These are phyloP conservation scores for Mungos mungo DNA, from an alignment of 2,113 vertebrate genomes.

Conservation along the genomic window DNA sequence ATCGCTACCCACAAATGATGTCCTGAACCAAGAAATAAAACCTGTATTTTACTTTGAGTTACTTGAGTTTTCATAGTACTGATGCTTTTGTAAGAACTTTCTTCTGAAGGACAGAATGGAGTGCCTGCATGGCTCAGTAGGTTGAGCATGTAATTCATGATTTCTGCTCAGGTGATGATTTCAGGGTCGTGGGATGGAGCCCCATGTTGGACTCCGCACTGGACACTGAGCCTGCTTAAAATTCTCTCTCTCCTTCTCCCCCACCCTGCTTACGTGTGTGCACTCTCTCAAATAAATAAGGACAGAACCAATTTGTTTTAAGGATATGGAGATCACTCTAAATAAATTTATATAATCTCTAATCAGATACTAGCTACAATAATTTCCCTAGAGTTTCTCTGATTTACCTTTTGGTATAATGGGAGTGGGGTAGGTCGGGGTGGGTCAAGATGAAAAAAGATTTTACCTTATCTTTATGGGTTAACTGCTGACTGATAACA, in stretches of 20 bases:
- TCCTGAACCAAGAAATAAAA: conserved; percentile 12
- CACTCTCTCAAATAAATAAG: no score
- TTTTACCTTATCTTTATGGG: conserved; percentile 96
- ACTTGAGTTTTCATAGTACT: conserved; percentile 12
- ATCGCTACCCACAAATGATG: not conserved
- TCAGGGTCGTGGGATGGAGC: no score
- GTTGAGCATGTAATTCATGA: no score
- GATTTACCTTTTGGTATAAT: not conserved
- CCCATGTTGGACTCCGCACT: no score
- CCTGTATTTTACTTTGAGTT: not conserved
- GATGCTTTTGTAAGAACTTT: not conserved
- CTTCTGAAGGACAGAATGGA: not conserved
- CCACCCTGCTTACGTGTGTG: no score
- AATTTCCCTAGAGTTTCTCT: conserved; percentile 4
- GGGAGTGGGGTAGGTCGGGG: accelerated
- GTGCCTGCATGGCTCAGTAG: no score
- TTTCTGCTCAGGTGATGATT: no score
- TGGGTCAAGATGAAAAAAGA: not conserved
- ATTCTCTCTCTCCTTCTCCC: no score
- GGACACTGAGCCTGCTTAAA: no score
- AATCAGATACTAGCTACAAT: not conserved
- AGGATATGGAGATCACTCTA: not conserved
- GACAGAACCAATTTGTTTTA: not conserved
- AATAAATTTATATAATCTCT: not conserved
- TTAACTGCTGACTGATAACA: conserved; percentile 98